Evolutionary conservation across 64 coral and sea anemone species (phyloP), one percentile per base, ranked within the genome.

Genomic region (Dendronephthya gigantea): DNA sequence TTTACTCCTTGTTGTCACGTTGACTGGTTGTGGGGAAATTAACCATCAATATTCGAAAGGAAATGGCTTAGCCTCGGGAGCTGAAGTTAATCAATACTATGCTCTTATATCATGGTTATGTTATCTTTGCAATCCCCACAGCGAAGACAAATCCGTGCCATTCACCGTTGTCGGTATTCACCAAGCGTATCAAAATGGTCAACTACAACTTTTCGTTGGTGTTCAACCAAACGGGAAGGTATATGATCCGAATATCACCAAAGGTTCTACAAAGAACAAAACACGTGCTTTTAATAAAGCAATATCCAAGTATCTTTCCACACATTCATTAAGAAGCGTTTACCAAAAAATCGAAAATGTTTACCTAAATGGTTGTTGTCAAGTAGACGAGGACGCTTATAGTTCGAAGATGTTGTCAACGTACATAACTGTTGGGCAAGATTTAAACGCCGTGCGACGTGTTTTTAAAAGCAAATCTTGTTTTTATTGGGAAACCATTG

Each of bases 401-500:
- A 79, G 72, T 39, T 79, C 72, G 13, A 79, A 79, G 36, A 79
- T 79, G 72, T 79, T 79, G 17, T 90, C 95, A 3, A 91, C 89
- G 0, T 70, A 86, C 5, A 52, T 98, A 0, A 87, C 86, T 27
- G 55, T 93, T 15, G 91, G 89, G 56, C 82, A 92, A 9, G 95
- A 98, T 50, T 82, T 92, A 30, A 84, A 93, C 5, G 89, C 95
- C 34, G 87, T 93, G 89, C 40, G 56, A 14, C 90, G 92, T 5
- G 92, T 93, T 25, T 93, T 98, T 83, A 87, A 59, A 2, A 91
- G 89, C 10, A 83, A 93, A 55, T 84, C 88, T 30, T 87, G 87
- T 1, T 98, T 98, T 85, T 98, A 89, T 75, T 98, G 95, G 95
- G 88, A 93, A 50, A 98, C 95, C 16, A 83, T 82, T 49, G 92